Percentiles rank a stretch among this genome's conserved stretches.
These are phyloP conservation scores for Xiphophorus birchmanni DNA, from an alignment of 2,797 vertebrate species.

Conservation along the genomic window DNA sequence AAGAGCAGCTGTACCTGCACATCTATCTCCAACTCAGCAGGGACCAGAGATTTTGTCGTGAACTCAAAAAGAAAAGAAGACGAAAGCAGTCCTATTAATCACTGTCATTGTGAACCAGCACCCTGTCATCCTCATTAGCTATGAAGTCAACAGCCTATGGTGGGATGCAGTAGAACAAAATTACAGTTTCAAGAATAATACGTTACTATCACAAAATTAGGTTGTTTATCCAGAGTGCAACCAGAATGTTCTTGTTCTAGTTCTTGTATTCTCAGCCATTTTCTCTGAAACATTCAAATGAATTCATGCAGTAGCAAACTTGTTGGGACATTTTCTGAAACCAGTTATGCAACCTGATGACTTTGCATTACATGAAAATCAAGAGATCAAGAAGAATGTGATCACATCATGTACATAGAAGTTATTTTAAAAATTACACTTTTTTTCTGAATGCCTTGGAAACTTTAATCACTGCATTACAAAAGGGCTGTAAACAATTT, in stretches of 20 bases:
- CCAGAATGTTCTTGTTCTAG: not conserved
- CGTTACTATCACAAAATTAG: not conserved
- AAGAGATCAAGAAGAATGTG: slow-evolving; percentile 48
- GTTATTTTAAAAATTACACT: not conserved
- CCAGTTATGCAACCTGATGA: slow-evolving; percentile 66
- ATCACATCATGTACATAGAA: slow-evolving; percentile 34
- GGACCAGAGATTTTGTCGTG: slow-evolving; percentile 59
- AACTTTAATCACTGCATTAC: not conserved
- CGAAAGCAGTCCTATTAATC: slow-evolving; percentile 52
- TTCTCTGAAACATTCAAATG: not conserved
- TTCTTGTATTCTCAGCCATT: not conserved
- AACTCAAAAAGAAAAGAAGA: slow-evolving; percentile 51
- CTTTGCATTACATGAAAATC: slow-evolving; percentile 52
- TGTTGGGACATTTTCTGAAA: slow-evolving; percentile 67
- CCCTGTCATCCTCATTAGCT: not conserved
- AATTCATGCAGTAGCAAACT: slow-evolving; percentile 37
- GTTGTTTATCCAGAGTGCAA: not conserved
- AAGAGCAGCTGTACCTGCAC: slow-evolving; percentile 48
- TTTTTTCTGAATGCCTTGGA: not conserved
- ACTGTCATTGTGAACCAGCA: slow-evolving; percentile 62
- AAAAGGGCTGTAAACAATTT: not conserved
- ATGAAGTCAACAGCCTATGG: not conserved
- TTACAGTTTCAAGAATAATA: not conserved
- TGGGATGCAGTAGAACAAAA: not conserved
- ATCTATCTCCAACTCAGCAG: slow-evolving; percentile 68